Evolutionary conservation across 2,797 vertebrate genomes (phyloP).

Genomic region (Bucorvus abyssinicus): DNA sequence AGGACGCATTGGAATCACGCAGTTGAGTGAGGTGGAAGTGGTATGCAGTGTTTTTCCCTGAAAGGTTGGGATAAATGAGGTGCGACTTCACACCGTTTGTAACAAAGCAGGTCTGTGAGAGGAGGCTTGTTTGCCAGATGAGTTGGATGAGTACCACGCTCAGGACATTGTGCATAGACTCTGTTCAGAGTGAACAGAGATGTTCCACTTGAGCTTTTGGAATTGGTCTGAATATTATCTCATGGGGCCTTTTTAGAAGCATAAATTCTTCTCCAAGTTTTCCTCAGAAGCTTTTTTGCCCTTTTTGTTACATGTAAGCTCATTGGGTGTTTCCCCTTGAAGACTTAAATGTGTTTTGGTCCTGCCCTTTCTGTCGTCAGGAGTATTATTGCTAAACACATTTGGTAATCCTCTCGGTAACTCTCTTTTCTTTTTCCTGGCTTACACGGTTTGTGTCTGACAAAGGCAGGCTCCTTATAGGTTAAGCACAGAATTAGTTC

Average conservation of each 20-base stretch:
- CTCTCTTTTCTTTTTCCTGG: neutral
- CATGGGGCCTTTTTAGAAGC: neutral
- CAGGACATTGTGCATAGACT: fast-evolving
- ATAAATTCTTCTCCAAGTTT: neutral
- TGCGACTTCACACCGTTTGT: neutral
- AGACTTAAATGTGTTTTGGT: neutral
- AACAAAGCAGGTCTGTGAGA: neutral
- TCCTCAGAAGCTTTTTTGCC: neutral
- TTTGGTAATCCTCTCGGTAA: neutral
- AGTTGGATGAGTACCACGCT: fast-evolving
- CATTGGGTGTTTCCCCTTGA: neutral
- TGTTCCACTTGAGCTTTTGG: neutral
- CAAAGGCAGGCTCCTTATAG: neutral
- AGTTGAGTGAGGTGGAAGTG: neutral
- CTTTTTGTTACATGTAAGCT: neutral
- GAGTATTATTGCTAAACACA: neutral
- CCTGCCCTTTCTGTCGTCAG: neutral
- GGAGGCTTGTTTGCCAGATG: neutral
- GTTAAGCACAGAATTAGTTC: neutral
- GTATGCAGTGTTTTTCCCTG: neutral
- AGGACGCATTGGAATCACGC: fast-evolving
- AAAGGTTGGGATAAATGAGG: neutral
- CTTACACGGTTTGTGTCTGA: neutral
- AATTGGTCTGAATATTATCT: neutral
- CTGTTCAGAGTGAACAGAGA: neutral